Conservation (phyloP, 2,797 vertebrate species). For the Xenops minutus region DNA sequence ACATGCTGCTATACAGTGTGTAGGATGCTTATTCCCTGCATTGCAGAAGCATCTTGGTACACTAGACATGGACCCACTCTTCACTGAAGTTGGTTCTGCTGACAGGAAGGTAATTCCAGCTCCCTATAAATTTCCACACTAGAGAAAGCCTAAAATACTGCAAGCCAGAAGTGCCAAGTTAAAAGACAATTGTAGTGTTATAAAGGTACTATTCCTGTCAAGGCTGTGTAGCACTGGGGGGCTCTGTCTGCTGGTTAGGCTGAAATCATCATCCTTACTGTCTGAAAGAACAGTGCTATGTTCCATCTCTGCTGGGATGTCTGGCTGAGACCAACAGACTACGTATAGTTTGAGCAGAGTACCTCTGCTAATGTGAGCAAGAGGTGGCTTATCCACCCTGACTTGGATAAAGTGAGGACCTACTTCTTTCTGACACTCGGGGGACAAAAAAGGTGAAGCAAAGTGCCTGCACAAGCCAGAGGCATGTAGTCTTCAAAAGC, state of each 20-base stretch:
- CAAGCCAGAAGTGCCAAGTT: fast-evolving
- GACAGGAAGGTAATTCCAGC: neutral
- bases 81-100: neutral
- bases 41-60: neutral
- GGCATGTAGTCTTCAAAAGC: neutral
- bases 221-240: neutral
- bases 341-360: neutral
- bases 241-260: neutral
- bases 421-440: neutral
- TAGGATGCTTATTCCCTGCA: neutral
- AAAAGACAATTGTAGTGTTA: neutral
- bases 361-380: neutral
- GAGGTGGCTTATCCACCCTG: neutral
- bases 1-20: neutral
- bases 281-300: neutral
- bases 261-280: neutral
- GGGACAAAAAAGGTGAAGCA: neutral
- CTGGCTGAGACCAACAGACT: neutral
- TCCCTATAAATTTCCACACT: neutral
- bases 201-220: neutral
- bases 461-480: neutral
- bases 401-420: neutral
- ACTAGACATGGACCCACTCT: neutral
- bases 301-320: fast-evolving
- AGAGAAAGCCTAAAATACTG: neutral